Evolutionary conservation across 2,113 vertebrate genomes (phyloP), one percentile per base, ranked within the genome.

Genomic region (Caloenas nicobarica): DNA sequence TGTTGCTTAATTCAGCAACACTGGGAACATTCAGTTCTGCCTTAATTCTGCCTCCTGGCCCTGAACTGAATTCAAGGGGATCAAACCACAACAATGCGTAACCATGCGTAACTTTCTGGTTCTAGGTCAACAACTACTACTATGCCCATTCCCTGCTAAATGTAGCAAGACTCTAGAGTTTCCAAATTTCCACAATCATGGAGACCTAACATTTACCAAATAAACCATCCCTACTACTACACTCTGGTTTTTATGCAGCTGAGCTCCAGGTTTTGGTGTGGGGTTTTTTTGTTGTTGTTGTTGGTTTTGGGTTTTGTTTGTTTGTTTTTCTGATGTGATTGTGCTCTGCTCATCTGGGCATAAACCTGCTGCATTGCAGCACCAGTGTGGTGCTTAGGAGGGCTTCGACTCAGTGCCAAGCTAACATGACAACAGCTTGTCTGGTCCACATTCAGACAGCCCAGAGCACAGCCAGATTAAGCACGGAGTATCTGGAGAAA

Each of bases 401-500:
- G 28, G 13, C 21, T 38, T 7, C 23, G 46, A 33, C 14, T 79
- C 36, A 6, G 22, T 42, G 42, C 40, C 48, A 62, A 40, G 23
- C 6, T 36, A 10, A 16, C 7, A 23, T 0, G 4, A 71, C 26
- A 68, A 31, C 31, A 81, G 40, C 8, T 4, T 11, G n/a, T 16
- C 17, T 65, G 25, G 23, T 53, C 48, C 34, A 34, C 44, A 16
- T 29, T 54, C 44, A 13, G 0, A 29, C 5, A 57, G 36, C 18
- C 11, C 21, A 53, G 34, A 78, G 12, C 28, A 84, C 26, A 80
- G 36, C 6, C 44, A 78, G 54, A 48, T 38, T 14, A 33, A 77
- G 51, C 3, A 57, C 2, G 0, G 0, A 5, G 10, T 34, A n/a
- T 14, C 23, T 53, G 18, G 18, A 65, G 31, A 92, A 42, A 70